phyloP scores from a whole-genome alignment of 1,140 invertebrate genomes.

The Pogonognathellus flavescens region DNA sequence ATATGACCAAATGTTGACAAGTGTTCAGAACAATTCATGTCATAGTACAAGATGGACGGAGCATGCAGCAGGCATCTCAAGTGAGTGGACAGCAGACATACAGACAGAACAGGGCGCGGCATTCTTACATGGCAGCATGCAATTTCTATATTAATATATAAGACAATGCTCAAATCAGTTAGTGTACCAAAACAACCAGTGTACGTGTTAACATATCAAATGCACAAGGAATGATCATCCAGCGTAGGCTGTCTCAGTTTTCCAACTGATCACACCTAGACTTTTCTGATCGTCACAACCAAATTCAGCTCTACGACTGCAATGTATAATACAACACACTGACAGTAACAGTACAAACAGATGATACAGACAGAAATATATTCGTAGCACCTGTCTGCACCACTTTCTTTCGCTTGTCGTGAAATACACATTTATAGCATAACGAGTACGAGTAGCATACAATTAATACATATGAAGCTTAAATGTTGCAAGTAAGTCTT shows the following conservation, averaged over 20 bases:
- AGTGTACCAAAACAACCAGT: neutral
- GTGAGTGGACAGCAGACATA: neutral
- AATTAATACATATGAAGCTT: too few relatives aligned
- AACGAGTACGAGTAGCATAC: too few relatives aligned
- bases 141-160: neutral
- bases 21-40: constrained; percentile 22
- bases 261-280: constrained; percentile 2
- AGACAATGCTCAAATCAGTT: neutral
- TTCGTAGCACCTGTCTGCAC: too few relatives aligned
- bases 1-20: constrained; percentile 12
- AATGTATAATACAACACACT: too few relatives aligned
- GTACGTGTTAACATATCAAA: neutral
- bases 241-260: constrained; percentile 4
- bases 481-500: too few relatives aligned
- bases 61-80: constrained; percentile 25
- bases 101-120: constrained; percentile 5
- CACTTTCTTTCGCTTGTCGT: too few relatives aligned
- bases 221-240: neutral
- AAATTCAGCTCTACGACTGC: neutral
- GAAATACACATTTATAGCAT: too few relatives aligned
- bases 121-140: constrained; percentile 12
- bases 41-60: neutral
- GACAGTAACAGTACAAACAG: too few relatives aligned
- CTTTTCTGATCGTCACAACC: neutral
- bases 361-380: too few relatives aligned